Evolutionary conservation across 2,113 vertebrate genomes (phyloP), one percentile per base, ranked within the genome.

Genomic region (Poeciliopsis retropinna): DNA sequence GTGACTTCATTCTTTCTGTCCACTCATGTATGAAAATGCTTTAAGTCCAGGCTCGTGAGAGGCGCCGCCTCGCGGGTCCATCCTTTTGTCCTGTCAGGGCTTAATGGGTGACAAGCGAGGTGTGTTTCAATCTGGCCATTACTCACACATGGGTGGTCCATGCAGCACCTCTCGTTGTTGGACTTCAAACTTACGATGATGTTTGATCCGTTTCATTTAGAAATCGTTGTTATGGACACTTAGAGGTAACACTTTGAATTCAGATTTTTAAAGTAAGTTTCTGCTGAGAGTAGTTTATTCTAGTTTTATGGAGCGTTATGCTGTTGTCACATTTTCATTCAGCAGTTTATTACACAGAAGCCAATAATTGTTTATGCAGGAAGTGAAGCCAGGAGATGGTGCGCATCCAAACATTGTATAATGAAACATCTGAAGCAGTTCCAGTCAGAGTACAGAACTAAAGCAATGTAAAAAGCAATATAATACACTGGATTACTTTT

Each of bases 1-100:
- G 85, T 82, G 66, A 90, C 60, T 84, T 92, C 93, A 96, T 96
- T 97, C 91, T 95, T 83, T 90, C 74, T 95, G 94, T 79, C 95
- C 93, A 95, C 14, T 93, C 95, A 95, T 67, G 95, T 89, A 51
- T 89, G 67, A 89, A 94, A 94, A 96, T 92, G 89, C 80, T 92
- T 87, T 91, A 93, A 93, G 91, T 87, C 91, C 90, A 67, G 87
- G 63, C 88, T 1, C 83, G 89, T 85, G 92, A 94, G 89, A 65
- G 28, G 85, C 84, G 92, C 88, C 9, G 1, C 85, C 72, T 79
- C 63, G 88, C 85, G 71, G 67, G 76, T 73, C 87, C 62, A 72
- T 87, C 69, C 73, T 90, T 95, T 95, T 94, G 91, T 95, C 84
- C 80, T 4, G 63, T 0, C 10, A 73, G 57, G 29, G 76, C 88